Base-by-base conservation (phyloP, 2,888 invertebrate genomes). In the Pristionchus entomophagus region DNA sequence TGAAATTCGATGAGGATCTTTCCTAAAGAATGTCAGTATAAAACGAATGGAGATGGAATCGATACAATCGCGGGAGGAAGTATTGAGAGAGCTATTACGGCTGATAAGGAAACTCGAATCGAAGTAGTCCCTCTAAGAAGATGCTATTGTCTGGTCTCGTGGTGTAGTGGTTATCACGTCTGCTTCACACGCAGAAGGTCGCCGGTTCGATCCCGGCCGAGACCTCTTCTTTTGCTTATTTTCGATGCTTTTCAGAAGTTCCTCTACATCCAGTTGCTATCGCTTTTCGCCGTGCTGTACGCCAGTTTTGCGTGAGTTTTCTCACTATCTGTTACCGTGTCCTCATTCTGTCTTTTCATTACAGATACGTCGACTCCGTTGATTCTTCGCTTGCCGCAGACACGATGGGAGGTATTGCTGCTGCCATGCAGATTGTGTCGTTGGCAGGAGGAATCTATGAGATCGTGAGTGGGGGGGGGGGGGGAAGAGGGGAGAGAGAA, bases 341-440 rank as follows among this genome's bases (percentile, higher is more conserved):
- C 22, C 10, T 14, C 51, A 80, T 51, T 29, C 77, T 12, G 35
- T 77, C 45, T 29, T 19, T 80, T 51, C 86, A 12, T 45, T 83
- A 26, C 83, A 83, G 83, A 26, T 83, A 83, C 83, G 83, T 83
- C 45, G 83, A 83, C 32, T 83, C 83, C 26, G 83, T 83, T 0
- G 83, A 83, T 3, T 62, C 62, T n/a, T 32, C 38, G 2, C 45
- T 69, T 14, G 84, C 84, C 2, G 85, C 88, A 14, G 91, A 92
- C 38, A 86, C 88, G n/a, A 93, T 93, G 92, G 92, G 91, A 10
- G 86, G 90, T 3, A 89, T 92, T 32, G 93, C 93, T 2, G 93
- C 93, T 2, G 90, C 88, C 8, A 90, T 91, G 38, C 93, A 93
- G 86, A 91, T 93, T 59, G 86, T 91, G 62, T 88, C 91, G 62